Conservation (phyloP, 1,140 invertebrate species). For the Drosophila pandora region DNA sequence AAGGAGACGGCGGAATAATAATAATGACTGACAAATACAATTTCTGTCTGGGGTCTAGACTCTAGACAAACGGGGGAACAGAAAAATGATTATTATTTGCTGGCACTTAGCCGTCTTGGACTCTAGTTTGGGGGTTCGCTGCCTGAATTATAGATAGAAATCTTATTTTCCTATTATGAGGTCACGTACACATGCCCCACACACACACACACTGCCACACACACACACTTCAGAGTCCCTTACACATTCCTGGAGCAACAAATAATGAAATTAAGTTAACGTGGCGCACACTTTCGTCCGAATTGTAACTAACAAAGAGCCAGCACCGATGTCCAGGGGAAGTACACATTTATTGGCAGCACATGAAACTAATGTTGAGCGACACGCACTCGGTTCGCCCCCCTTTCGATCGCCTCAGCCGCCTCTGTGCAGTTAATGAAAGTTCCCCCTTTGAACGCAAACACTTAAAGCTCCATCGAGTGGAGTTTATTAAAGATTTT, state of each 20-base stretch:
- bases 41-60: slow-evolving; percentile 33
- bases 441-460: slow-evolving; percentile 20
- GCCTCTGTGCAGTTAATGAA: slow-evolving; percentile 46
- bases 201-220: not conserved
- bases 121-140: slow-evolving; percentile 14
- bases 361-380: slow-evolving; percentile 71
- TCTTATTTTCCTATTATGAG: slow-evolving; percentile 78
- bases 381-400: slow-evolving; percentile 51
- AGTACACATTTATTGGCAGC: slow-evolving; percentile 72
- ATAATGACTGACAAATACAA: slow-evolving; percentile 71
- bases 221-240: no score
- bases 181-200: slow-evolving; percentile 66
- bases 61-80: slow-evolving; percentile 54
- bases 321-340: slow-evolving; percentile 40
- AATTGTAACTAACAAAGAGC: slow-evolving; percentile 57
- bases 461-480: slow-evolving; percentile 21
- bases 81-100: slow-evolving; percentile 59
- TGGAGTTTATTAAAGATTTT: slow-evolving; percentile 51
- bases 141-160: slow-evolving; percentile 78
- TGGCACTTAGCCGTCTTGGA: slow-evolving; percentile 33
- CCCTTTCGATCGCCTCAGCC: not conserved
- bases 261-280: slow-evolving; percentile 78
- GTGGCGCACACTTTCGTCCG: slow-evolving; percentile 58
- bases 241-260: slow-evolving; percentile 36
- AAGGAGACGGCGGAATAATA: slow-evolving; percentile 33